Evolutionary conservation across 2,888 invertebrate genomes (phyloP).

Genomic region (Hirudinaria manillensis): DNA sequence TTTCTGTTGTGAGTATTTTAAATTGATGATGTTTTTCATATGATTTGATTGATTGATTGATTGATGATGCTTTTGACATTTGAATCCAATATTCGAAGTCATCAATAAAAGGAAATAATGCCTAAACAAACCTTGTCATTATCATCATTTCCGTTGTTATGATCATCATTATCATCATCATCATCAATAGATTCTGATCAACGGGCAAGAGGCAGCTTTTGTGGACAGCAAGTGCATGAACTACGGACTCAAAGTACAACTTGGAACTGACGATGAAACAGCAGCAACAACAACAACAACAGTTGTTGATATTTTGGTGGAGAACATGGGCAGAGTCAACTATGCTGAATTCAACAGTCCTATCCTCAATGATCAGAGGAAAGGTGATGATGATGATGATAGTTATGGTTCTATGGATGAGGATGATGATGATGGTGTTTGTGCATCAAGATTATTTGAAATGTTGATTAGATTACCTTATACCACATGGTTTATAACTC

Average conservation of each 20-base stretch:
- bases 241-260: slow-evolving; percentile 14
- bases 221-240: slow-evolving; percentile 35
- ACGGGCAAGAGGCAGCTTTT: slow-evolving; percentile 38
- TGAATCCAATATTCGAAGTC: too few species aligned
- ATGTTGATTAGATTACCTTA: neutral
- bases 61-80: too few species aligned
- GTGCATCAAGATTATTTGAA: slow-evolving; percentile 1
- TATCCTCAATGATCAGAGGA: slow-evolving; percentile 53
- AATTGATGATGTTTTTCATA: too few species aligned
- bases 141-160: neutral
- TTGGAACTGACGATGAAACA: neutral
- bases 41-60: too few species aligned
- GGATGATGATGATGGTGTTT: neutral
- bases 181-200: slow-evolving; percentile 52
- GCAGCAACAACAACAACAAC: too few species aligned
- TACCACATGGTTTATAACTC: neutral
- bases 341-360: slow-evolving; percentile 45
- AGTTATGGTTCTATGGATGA: neutral
- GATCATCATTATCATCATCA: neutral
- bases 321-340: slow-evolving; percentile 57
- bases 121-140: too few species aligned
- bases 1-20: too few species aligned
- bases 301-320: slow-evolving; percentile 55
- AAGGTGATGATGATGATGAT: slow-evolving; percentile 48
- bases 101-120: too few species aligned